Base-by-base conservation (phyloP, 1,140 invertebrate genomes). In the Chironomus striatipennis region DNA sequence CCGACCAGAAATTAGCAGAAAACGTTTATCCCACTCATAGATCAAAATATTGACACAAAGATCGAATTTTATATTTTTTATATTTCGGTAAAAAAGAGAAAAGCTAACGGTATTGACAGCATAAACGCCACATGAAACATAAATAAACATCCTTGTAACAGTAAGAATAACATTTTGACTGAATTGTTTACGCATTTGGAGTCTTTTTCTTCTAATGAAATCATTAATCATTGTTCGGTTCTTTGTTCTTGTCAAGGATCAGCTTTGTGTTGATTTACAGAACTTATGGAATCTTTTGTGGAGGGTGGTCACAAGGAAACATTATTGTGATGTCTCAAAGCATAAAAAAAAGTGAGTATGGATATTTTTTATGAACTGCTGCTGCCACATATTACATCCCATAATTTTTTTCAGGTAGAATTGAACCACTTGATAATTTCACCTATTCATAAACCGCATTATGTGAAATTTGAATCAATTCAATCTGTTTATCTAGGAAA, bases 221-320 rank as follows among this genome's bases (percentile, higher is more conserved):
- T 18, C 65, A 70, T 70, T 70, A 70, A 70, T 70, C 65, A 70
- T 70, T 70, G 65, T 57, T 57, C 47, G 65, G 65, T 70, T 70
- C 10, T 21, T 18, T 70, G 20, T 70, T 70, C 17, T 70, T 34
- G 24, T 34, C 5, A 34, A 34, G 24, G 24, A 34, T 34, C 24
- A 34, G 24, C 24, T 34, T 34, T 34, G 24, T 34, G 24, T 34
- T 34, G 24, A 34, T 34, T 34, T 34, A 34, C 24, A 20, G 17
- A 17, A 70, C 65, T 20, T 70, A 34, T 2, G 5, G 24, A 34
- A 34, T 12, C 64, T 67, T 18, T 8, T 17, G n/a, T 8, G 65
- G 18, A 10, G 18, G 65, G 6, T 18, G 17, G 65, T 70, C 64
- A 67, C 2, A 18, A 67, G 17, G 64, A 67, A 67, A 67, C 18